Conservation (phyloP, 1,140 invertebrate genomes). For the Habropoda laboriosa region DNA sequence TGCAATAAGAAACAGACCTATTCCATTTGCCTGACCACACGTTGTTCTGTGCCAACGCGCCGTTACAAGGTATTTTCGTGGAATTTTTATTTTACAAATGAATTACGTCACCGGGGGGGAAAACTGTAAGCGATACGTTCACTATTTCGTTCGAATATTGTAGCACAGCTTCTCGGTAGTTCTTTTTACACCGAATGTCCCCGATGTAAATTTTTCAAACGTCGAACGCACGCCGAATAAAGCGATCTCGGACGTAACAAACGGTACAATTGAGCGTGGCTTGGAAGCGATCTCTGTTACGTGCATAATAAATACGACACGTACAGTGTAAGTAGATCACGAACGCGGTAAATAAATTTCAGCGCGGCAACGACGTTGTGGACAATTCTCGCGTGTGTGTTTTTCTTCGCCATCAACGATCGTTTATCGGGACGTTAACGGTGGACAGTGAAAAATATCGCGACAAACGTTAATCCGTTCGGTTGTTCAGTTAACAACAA, state of each 20-base stretch:
- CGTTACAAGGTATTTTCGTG: background rate
- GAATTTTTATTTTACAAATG: background rate
- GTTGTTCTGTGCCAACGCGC: background rate
- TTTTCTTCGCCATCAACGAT: too few relatives aligned
- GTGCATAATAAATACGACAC: constrained; percentile 54
- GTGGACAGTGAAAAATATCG: background rate
- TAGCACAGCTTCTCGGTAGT: background rate
- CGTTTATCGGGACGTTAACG: background rate
- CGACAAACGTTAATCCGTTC: background rate
- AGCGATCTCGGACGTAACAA: constrained; percentile 10
- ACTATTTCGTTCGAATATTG: background rate
- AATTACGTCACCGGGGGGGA: too few relatives aligned
- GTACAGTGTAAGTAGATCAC: constrained; percentile 28
- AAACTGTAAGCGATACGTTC: background rate
- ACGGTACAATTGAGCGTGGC: constrained; percentile 21
- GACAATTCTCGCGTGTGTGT: background rate
- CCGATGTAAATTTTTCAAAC: background rate
- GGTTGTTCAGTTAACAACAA: background rate
- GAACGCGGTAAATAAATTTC: constrained; percentile 7
- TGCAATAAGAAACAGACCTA: too few relatives aligned
- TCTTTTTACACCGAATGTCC: background rate
- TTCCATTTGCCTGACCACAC: background rate
- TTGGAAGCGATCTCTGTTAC: constrained; percentile 38
- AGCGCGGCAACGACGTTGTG: background rate
- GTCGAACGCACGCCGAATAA: constrained; percentile 34